Percentiles rank a stretch among this genome's conserved stretches.
These are phyloP conservation scores for Octopus bimaculoides DNA, from an alignment of 1,140 invertebrate species.

Conservation along the genomic window DNA sequence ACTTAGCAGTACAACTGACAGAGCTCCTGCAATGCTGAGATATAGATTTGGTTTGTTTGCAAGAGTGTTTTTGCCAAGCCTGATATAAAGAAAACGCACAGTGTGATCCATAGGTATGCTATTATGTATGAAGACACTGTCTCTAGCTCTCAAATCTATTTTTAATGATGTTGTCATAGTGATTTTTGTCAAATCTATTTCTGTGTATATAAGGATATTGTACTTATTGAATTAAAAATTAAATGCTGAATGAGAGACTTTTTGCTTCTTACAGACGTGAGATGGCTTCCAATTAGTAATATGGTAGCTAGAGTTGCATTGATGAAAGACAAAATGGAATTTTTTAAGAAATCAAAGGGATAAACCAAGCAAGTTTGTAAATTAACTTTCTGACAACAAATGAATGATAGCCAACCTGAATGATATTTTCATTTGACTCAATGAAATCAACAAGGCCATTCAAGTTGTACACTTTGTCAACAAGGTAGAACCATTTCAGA, in stretches of 20 bases:
- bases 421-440: background rate
- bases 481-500: background rate
- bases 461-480: background rate
- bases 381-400: background rate
- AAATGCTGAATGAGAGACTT: background rate
- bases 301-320: background rate
- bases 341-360: background rate
- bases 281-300: background rate
- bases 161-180: background rate
- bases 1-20: background rate
- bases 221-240: background rate
- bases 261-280: background rate
- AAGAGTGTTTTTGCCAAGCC: background rate
- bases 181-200: background rate
- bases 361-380: background rate
- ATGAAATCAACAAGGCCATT: background rate
- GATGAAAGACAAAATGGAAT: background rate
- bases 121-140: background rate
- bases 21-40: background rate
- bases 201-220: background rate
- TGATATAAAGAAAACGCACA: background rate
- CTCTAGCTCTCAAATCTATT: background rate
- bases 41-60: background rate
- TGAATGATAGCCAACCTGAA: background rate
- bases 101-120: background rate